These are phyloP conservation scores for Nymphalis io DNA, from an alignment of 1,140 invertebrate species.

Conservation along the genomic window DNA sequence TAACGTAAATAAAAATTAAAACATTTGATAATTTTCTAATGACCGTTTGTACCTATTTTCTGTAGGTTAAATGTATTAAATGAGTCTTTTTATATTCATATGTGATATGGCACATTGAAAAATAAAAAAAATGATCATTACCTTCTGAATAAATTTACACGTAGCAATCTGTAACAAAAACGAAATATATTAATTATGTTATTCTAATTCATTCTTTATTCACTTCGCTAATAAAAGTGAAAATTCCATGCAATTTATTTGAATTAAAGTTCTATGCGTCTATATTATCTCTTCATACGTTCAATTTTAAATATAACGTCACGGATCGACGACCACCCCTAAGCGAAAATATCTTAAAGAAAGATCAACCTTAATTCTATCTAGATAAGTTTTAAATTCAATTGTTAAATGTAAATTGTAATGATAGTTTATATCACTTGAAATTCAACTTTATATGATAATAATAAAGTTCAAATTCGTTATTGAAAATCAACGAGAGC, in stretches of 20 bases:
- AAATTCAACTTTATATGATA: constrained; percentile 9
- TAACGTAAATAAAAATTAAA: too few species aligned
- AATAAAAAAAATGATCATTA: constrained; percentile 5
- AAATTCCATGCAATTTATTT: too few species aligned
- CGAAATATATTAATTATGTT: neutral
- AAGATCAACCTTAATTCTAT: constrained; percentile 15
- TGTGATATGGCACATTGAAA: neutral
- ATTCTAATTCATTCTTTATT: constrained; percentile 15
- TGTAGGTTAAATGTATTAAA: too few species aligned
- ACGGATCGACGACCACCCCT: constrained; percentile 49
- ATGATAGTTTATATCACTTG: too few species aligned
- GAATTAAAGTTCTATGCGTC: too few species aligned
- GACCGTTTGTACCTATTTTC: too few species aligned
- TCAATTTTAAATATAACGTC: constrained; percentile 43
- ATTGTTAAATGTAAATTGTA: neutral
- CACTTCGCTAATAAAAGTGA: neutral
- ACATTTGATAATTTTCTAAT: too few species aligned
- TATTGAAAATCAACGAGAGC: constrained; percentile 5
- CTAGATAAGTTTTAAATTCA: neutral
- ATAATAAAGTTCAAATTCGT: constrained; percentile 5
- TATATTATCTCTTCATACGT: constrained; percentile 1
- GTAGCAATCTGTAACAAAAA: constrained; percentile 21
- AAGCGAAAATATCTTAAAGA: constrained; percentile 9
- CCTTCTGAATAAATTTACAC: constrained; percentile 1
- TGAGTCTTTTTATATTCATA: neutral